Percentiles rank a stretch among this genome's conserved stretches.
Conservation (phyloP, 2,113 vertebrate species). For the Sminthopsis crassicaudata region DNA sequence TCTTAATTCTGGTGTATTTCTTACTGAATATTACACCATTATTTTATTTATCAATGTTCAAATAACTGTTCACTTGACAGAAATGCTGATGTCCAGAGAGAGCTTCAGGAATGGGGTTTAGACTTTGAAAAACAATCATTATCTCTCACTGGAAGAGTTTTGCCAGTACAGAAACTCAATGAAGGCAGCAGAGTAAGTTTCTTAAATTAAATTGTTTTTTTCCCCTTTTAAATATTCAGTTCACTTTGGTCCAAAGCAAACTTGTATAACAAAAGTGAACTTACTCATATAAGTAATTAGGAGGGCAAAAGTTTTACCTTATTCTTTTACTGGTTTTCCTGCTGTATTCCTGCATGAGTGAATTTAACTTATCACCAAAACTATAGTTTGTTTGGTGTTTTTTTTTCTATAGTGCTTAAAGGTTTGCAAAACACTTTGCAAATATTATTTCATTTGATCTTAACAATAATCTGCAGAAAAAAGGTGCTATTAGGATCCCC, state of each 20-base stretch:
- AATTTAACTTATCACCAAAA: background rate
- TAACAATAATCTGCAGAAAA: background rate
- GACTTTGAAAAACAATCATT: slow-evolving; percentile 87
- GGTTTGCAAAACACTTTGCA: background rate
- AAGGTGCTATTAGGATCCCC: background rate
- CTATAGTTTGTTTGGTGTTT: background rate
- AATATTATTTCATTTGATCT: background rate
- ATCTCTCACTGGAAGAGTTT: slow-evolving; percentile 86
- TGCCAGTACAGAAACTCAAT: slow-evolving; percentile 89
- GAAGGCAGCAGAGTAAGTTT: slow-evolving; percentile 81
- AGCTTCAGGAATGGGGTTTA: slow-evolving; percentile 89
- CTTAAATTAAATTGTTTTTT: background rate
- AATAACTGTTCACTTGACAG: slow-evolving; percentile 78
- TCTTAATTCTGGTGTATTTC: background rate
- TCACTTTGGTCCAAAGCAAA: background rate
- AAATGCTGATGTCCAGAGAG: slow-evolving; percentile 83
- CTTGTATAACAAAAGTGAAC: background rate
- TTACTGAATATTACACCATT: background rate
- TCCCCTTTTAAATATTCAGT: background rate
- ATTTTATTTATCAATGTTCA: background rate
- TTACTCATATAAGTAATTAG: too few species aligned
- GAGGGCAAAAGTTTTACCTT: background rate
- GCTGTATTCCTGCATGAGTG: background rate
- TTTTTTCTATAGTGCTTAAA: background rate
- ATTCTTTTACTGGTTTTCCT: background rate